Evolutionary conservation across 2,888 invertebrate genomes (phyloP), one percentile per base, ranked within the genome.

Genomic region (Conistra vaccinii): DNA sequence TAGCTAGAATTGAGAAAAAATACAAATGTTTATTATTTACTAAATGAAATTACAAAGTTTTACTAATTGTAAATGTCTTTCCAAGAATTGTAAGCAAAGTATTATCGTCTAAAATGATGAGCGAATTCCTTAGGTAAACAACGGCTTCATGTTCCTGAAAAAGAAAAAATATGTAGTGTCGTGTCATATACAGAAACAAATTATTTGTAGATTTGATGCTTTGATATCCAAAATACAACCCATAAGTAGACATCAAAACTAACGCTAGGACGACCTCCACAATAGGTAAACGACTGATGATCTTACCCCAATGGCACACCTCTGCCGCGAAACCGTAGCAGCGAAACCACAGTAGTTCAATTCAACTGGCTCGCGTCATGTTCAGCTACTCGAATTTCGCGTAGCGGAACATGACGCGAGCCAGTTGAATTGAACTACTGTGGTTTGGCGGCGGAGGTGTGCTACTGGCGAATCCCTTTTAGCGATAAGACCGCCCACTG

Each of bases 1-100:
- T 94, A 92, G 88, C 89, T 93, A 92, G 92, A 93, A 93, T 93
- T 94, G 94, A 92, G 93, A 91, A 93, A 92, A 87, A 73, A 62
- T 7, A 74, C 51, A 57, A 57, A 66, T 35, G 35, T 35, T 32
- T 32, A 32, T 32, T 32, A 39, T 60, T 20, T 29, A 53, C 14
- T 26, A 23, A 45, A 73, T 0, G 0, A 23, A 12, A 26, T 5
- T 39, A 58, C 20, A 39, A 45, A 29, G 5, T 73, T 23, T 45
- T 35, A 26, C 23, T 29, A 58, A 48, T 66, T 58, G 26, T 26
- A 45, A 57, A 45, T 12, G 9, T n/a, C 23, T 51, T 61, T 53
- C 26, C 23, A 61, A 60, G 12, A 42, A 53, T 53, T 68, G 7
- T 29, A 7, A 26, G 26, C 45, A 35, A 32, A 5, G 5, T 51